Conservation (phyloP, 2,888 invertebrate species). For the Xestia xanthographa region DNA sequence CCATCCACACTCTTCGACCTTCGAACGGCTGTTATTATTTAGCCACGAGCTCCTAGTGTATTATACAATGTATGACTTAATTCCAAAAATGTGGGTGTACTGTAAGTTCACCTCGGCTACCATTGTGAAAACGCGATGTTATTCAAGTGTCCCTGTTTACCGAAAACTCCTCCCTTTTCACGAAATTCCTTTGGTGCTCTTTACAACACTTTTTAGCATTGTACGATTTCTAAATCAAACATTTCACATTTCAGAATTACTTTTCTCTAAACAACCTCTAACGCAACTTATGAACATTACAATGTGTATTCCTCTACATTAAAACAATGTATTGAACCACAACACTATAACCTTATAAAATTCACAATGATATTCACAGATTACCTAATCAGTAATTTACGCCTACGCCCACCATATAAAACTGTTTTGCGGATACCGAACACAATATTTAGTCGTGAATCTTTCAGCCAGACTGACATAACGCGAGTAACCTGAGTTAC, state of each 20-base stretch:
- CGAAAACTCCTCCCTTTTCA: neutral
- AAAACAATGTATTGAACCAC: neutral
- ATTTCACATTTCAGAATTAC: neutral
- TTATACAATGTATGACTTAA: neutral
- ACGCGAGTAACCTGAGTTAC: constrained; percentile 16
- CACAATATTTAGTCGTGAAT: constrained; percentile 6
- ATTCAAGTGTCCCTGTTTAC: neutral
- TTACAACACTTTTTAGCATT: neutral
- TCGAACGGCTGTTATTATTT: too few relatives aligned
- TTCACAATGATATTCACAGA: constrained; percentile 2
- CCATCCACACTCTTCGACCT: too few relatives aligned
- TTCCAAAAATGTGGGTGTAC: neutral
- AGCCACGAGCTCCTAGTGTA: neutral
- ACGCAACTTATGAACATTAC: neutral
- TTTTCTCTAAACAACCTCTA: neutral
- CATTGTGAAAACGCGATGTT: neutral
- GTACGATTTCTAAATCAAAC: neutral
- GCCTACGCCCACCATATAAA: constrained; percentile 11
- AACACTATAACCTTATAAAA: neutral
- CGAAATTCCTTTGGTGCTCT: neutral
- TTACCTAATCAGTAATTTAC: constrained; percentile 15
- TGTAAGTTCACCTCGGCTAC: neutral
- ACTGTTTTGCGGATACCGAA: neutral
- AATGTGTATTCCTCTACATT: neutral
- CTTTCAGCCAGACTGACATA: constrained; percentile 19